phyloP scores from a whole-genome alignment of 2,888 invertebrate genomes.

The Ditylenchus weischeri region DNA sequence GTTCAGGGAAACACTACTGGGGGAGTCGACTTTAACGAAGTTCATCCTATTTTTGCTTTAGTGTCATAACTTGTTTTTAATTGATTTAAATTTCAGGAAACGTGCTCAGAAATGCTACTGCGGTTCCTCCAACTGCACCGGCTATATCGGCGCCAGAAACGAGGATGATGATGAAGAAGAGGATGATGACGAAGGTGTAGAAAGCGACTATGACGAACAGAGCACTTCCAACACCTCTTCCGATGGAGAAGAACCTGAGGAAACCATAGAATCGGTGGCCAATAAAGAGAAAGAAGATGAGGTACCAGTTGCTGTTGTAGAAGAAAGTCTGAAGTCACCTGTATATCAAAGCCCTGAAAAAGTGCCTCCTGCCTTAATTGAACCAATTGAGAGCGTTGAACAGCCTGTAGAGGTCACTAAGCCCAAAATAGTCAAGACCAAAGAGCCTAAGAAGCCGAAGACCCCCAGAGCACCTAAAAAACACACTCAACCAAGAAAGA shows the following conservation, averaged over 20 bases:
- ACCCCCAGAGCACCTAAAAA: not conserved
- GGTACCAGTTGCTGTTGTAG: not conserved
- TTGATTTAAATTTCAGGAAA: conserved; percentile 67
- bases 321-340: not conserved
- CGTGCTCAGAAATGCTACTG: conserved; percentile 94
- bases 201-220: not conserved
- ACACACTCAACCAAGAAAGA: not conserved
- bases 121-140: conserved; percentile 81
- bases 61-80: conserved; percentile 40
- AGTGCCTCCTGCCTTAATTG: too few relatives aligned
- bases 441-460: conserved; percentile 1
- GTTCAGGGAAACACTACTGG: too few relatives aligned
- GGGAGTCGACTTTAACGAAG: too few relatives aligned
- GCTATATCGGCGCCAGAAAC: conserved; percentile 76
- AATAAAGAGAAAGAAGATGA: not conserved
- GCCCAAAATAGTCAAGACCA: not conserved
- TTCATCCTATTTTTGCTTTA: too few relatives aligned
- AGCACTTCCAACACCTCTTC: conserved; percentile 18
- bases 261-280: not conserved
- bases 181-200: conserved; percentile 65
- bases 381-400: not conserved
- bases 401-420: not conserved
- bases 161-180: conserved; percentile 61
- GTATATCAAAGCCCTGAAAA: not conserved
- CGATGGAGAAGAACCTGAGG: conserved; percentile 12